Conservation (phyloP, 2,113 vertebrate species). For the Cranoglanis bouderius region DNA sequence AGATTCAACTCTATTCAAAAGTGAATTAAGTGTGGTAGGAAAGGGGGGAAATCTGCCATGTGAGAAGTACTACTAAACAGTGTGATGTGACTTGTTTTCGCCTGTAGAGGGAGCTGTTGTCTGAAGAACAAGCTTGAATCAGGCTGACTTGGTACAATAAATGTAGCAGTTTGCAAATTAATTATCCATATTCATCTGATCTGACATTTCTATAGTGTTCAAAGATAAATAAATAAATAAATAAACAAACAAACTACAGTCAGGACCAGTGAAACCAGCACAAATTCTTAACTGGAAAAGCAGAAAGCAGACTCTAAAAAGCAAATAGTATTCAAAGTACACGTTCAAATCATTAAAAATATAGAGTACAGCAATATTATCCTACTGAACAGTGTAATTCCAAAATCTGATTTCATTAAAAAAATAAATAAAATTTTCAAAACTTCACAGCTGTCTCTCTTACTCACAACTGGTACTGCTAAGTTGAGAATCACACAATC, state of each 20-base stretch:
- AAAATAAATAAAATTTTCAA: background rate
- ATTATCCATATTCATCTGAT: background rate
- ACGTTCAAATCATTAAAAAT: background rate
- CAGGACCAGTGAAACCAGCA: background rate
- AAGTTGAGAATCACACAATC: conserved; percentile 38
- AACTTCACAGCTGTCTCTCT: conserved; percentile 22
- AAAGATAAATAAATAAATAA: too few relatives aligned
- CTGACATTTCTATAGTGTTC: background rate
- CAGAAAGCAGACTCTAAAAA: background rate
- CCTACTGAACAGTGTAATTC: background rate
- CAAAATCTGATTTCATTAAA: background rate
- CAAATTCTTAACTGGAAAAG: background rate
- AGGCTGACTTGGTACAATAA: background rate
- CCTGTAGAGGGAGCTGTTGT: conserved; percentile 42
- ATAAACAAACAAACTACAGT: background rate
- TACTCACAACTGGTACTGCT: conserved; percentile 20
- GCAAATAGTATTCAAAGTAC: background rate
- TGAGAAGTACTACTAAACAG: background rate
- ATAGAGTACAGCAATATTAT: background rate
- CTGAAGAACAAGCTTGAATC: background rate
- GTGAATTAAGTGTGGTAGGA: background rate
- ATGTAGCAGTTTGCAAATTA: background rate
- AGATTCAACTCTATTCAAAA: background rate
- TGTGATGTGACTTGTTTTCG: background rate
- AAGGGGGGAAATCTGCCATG: background rate